Evolutionary conservation across 2,113 vertebrate genomes (phyloP).

Genomic region (Craseonycteris thonglongyai): DNA sequence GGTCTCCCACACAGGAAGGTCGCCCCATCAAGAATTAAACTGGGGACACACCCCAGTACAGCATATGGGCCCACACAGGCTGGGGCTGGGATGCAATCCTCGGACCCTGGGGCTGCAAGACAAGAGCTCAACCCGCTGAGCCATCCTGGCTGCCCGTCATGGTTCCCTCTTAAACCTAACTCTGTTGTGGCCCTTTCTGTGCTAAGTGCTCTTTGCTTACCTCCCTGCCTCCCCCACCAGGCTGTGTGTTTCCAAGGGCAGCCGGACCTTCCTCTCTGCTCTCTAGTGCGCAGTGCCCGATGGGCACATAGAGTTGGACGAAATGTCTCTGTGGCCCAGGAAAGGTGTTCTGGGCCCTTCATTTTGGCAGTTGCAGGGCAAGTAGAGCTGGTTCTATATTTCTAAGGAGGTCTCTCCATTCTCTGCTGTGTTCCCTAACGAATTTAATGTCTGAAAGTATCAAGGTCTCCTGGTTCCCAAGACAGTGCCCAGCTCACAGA

Average conservation of each 20-base stretch:
- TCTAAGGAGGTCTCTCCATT: not conserved
- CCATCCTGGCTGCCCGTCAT: no score
- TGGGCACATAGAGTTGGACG: no score
- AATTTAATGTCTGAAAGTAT: not conserved
- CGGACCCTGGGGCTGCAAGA: no score
- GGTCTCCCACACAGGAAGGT: no score
- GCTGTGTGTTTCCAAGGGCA: not conserved
- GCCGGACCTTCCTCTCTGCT: not conserved
- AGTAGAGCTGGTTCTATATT: not conserved
- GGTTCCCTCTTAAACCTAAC: not conserved
- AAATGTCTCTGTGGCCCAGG: not conserved
- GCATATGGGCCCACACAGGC: no score
- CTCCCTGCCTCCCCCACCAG: not conserved
- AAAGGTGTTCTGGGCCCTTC: not conserved
- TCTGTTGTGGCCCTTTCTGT: not conserved
- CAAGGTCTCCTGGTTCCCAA: not conserved
- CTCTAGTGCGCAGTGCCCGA: accelerated
- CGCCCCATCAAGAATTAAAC: no score
- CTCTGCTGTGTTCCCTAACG: not conserved
- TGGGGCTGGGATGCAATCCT: no score
- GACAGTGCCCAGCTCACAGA: not conserved
- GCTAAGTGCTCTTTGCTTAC: not conserved
- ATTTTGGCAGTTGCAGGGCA: accelerated
- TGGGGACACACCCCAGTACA: no score
- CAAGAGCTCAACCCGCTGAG: no score